These are phyloP conservation scores for Microcaecilia unicolor DNA, from an alignment of 2,797 vertebrate species.

Conservation along the genomic window DNA sequence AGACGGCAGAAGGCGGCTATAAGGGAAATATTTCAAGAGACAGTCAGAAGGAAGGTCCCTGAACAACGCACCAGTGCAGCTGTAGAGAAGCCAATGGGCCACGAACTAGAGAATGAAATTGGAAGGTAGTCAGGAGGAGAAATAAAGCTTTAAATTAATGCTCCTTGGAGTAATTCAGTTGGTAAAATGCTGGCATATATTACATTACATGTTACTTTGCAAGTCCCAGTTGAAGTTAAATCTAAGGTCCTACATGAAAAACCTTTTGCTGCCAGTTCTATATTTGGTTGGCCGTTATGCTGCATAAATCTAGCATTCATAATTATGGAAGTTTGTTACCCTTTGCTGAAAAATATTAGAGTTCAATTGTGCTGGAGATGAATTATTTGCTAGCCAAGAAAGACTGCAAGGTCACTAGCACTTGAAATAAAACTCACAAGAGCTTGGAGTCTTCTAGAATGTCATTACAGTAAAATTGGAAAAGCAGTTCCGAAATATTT, in stretches of 20 bases:
- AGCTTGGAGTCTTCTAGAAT: background rate
- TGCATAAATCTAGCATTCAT: slow-evolving; percentile 1
- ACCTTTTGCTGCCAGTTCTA: background rate
- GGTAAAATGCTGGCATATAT: background rate
- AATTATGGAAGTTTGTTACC: slow-evolving; percentile 2
- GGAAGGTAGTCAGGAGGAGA: background rate
- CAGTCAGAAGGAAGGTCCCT: slow-evolving; percentile 1
- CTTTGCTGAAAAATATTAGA: slow-evolving; percentile 2
- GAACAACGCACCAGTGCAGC: background rate
- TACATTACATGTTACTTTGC: background rate
- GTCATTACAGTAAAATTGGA: too few species aligned
- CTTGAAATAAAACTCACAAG: background rate
- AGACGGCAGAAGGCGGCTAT: background rate
- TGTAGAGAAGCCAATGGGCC: background rate
- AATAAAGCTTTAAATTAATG: background rate
- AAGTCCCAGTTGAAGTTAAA: slow-evolving; percentile 1
- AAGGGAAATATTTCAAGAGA: slow-evolving; percentile 4
- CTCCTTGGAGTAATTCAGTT: slow-evolving; percentile 1
- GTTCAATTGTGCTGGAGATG: background rate
- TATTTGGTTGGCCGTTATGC: background rate
- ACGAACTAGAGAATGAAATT: slow-evolving; percentile 1
- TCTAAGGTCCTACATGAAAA: slow-evolving; percentile 1
- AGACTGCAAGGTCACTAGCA: background rate
- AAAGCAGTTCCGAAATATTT: too few species aligned
- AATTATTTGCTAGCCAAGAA: background rate